phyloP scores from a whole-genome alignment of 1,140 invertebrate genomes.

The Brevipalpus yothersi region DNA sequence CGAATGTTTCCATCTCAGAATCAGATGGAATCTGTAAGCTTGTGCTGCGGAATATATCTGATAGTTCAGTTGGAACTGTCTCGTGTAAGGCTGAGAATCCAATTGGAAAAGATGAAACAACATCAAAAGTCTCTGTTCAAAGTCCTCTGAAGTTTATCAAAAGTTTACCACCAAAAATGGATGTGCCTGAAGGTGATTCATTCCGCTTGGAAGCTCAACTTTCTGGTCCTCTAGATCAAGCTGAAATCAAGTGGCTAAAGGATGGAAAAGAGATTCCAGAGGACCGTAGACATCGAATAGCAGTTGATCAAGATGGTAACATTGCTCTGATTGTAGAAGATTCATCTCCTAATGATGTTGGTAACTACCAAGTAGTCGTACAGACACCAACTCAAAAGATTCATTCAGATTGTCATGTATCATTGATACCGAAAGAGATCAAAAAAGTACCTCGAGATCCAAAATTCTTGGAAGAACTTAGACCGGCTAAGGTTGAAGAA shows the following conservation, averaged over 20 bases:
- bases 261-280: slow-evolving; percentile 17
- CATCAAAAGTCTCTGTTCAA: slow-evolving; percentile 27
- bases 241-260: slow-evolving; percentile 46
- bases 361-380: slow-evolving; percentile 70
- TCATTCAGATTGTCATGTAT: background rate
- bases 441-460: background rate
- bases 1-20: slow-evolving; percentile 12
- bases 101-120: slow-evolving; percentile 49
- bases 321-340: slow-evolving; percentile 71
- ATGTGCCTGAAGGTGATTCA: slow-evolving; percentile 46
- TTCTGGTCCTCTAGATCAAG: slow-evolving; percentile 50
- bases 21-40: too few species aligned
- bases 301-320: slow-evolving; percentile 75
- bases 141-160: background rate
- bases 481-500: slow-evolving; percentile 39
- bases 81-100: slow-evolving; percentile 61
- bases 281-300: slow-evolving; percentile 28
- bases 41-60: too few species aligned
- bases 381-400: slow-evolving; percentile 25
- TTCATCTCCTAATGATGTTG: slow-evolving; percentile 49
- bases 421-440: background rate
- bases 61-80: slow-evolving; percentile 16
- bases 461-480: slow-evolving; percentile 26
- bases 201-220: slow-evolving; percentile 54
- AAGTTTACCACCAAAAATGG: slow-evolving; percentile 10